Percentiles rank a stretch among this genome's conserved stretches.
Conservation (phyloP, 2,888 invertebrate species). For the Sphaerophoria rueppellii region DNA sequence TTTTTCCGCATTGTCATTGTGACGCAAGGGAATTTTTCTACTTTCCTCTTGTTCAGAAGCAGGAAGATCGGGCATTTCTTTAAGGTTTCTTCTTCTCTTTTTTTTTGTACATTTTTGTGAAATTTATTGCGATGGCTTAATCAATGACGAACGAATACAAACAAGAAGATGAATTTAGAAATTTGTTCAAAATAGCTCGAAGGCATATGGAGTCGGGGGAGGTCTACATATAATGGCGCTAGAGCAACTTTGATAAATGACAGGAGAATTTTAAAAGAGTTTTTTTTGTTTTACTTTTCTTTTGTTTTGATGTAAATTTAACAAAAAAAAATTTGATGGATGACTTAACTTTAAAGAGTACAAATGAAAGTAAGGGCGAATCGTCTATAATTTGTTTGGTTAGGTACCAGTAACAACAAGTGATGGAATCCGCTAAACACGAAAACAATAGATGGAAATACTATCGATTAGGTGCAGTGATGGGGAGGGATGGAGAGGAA, state of each 20-base stretch:
- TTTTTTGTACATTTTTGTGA: background rate
- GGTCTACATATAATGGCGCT: background rate
- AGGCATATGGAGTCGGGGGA: background rate
- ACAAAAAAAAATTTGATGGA: slow-evolving; percentile 15
- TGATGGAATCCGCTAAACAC: too few species aligned
- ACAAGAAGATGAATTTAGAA: slow-evolving; percentile 54
- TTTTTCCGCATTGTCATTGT: slow-evolving; percentile 28
- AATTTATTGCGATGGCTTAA: slow-evolving; percentile 8
- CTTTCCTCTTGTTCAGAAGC: background rate
- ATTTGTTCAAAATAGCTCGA: slow-evolving; percentile 7
- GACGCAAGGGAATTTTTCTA: background rate
- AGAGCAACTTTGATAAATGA: slow-evolving; percentile 29
- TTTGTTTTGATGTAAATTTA: background rate
- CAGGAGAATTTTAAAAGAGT: slow-evolving; percentile 5
- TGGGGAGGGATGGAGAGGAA: too few species aligned
- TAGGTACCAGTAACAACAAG: too few species aligned
- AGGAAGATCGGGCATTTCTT: slow-evolving; percentile 1
- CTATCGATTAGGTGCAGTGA: too few species aligned
- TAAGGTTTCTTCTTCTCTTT: slow-evolving; percentile 11
- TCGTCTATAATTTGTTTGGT: background rate
- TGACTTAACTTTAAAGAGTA: slow-evolving; percentile 15
- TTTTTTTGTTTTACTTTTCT: background rate
- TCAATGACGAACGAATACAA: slow-evolving; percentile 2
- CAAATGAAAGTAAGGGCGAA: slow-evolving; percentile 5
- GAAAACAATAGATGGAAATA: too few species aligned